phyloP scores from a whole-genome alignment of 1,140 invertebrate genomes.

The Potamilus streckersoni region DNA sequence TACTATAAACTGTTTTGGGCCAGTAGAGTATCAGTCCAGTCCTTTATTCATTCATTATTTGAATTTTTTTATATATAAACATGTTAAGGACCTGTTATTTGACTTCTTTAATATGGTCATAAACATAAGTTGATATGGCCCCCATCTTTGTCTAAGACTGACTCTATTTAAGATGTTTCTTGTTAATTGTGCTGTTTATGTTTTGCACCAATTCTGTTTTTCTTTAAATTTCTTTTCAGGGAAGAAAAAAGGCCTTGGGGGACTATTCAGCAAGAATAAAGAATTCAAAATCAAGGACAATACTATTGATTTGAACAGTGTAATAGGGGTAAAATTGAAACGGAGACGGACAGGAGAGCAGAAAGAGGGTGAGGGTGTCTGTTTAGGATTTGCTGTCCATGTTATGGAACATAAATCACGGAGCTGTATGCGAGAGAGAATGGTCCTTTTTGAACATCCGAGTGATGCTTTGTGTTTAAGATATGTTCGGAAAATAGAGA shows the following conservation, averaged over 20 bases:
- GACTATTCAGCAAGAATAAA: conserved; percentile 17
- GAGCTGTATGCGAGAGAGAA: conserved; percentile 36
- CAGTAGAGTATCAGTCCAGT: too few relatives aligned
- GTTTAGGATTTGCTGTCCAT: conserved; percentile 47
- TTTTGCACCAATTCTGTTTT: background rate
- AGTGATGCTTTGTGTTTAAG: conserved; percentile 49
- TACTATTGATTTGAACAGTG: conserved; percentile 22
- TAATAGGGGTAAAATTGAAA: conserved; percentile 48
- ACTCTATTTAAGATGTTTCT: too few relatives aligned
- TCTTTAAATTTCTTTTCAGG: conserved; percentile 28
- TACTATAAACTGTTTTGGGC: too few relatives aligned
- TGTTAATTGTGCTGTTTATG: too few relatives aligned
- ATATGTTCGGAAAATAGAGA: conserved; percentile 35
- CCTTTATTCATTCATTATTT: too few relatives aligned
- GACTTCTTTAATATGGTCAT: too few relatives aligned
- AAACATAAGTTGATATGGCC: too few relatives aligned
- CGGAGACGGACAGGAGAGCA: conserved; percentile 24
- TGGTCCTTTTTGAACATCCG: conserved; percentile 54
- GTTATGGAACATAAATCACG: conserved; percentile 36
- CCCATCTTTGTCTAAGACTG: too few relatives aligned
- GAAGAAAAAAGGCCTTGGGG: conserved; percentile 34
- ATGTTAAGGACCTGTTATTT: too few relatives aligned
- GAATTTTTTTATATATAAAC: too few relatives aligned
- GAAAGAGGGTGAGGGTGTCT: conserved; percentile 42
- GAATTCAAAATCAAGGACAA: too few relatives aligned